Evolutionary conservation across 2,113 vertebrate species (phyloP).

Genomic region (Edolisoma coerulescens): DNA sequence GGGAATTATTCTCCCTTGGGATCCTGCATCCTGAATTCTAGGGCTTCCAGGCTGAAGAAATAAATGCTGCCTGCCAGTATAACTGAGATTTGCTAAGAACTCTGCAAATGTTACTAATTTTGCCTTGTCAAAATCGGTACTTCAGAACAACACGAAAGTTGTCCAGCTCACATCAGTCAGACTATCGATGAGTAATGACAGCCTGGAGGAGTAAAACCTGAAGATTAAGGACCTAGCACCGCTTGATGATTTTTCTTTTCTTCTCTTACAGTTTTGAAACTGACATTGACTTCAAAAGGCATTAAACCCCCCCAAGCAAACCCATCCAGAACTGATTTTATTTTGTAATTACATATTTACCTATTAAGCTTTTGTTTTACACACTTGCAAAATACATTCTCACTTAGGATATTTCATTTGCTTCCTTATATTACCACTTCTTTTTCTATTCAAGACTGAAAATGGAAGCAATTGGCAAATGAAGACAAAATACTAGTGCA

Average conservation of each 20-base stretch:
- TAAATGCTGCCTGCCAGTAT: neutral
- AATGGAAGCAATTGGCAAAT: neutral
- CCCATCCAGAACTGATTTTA: neutral
- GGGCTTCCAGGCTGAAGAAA: neutral
- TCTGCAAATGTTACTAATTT: conserved; percentile 1
- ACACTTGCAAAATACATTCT: neutral
- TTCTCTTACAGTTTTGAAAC: neutral
- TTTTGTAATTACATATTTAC: neutral
- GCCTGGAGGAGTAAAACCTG: neutral
- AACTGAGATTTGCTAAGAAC: neutral
- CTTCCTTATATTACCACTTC: neutral
- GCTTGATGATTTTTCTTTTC: neutral
- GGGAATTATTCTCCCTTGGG: conserved; percentile 25
- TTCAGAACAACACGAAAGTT: neutral
- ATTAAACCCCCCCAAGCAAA: neutral
- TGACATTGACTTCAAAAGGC: neutral
- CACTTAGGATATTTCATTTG: neutral
- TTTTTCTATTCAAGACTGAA: neutral
- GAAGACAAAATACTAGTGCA: neutral
- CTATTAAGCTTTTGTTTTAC: neutral
- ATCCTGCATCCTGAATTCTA: neutral
- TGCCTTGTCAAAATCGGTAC: conserved; percentile 6
- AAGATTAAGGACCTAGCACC: neutral
- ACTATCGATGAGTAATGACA: neutral
- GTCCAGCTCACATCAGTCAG: conserved; percentile 25